Base-by-base conservation (phyloP, 2,113 vertebrate species). In the Dolichallabes microphthalmus region DNA sequence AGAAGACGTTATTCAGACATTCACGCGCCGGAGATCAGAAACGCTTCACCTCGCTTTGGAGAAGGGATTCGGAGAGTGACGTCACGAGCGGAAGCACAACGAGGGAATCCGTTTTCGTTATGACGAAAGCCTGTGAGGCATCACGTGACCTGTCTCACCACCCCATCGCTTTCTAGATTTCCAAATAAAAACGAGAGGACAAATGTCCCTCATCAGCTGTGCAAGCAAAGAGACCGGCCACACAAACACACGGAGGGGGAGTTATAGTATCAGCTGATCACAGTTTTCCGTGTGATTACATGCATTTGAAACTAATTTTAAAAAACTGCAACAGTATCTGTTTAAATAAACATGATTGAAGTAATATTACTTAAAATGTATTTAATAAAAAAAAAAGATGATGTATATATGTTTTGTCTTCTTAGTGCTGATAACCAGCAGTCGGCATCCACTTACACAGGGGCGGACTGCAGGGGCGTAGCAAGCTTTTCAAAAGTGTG, bases 61-160 rank as follows among this genome's bases (percentile, higher is more conserved):
- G 50, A 45, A 73, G 76, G 71, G 58, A 86, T 58, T 82, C 53
- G 60, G 27, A 4, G 50, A 14, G 3, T 87, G 80, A 89, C 88
- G 83, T 86, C 58, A 85, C 32, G 60, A 35, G 80, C 86, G 88
- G 73, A 80, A 75, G 50, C 80, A 19, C n/a, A 30, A 4, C 32
- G 57, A 87, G 53, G 11, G 58, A 84, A 76, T 32, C 76, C 55
- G 81, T 83, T 57, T 63, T 17, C 39, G 1, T 11, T 35, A 74
- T 60, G 50, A 89, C 35, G 73, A 27, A 58, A n/a, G 35, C 25
- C 25, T 76, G 27, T 55, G 20, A 22, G 4, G 39, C 15, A 11
- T 19, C 82, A 75, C 69, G 69, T 83, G 71, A 52, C 17, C 32
- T 30, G n/a, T 22, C 5, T 1, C 50, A 11, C 22, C 53, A 32